phyloP scores from a whole-genome alignment of 2,888 invertebrate genomes.

The Cyaniris semiargus region DNA sequence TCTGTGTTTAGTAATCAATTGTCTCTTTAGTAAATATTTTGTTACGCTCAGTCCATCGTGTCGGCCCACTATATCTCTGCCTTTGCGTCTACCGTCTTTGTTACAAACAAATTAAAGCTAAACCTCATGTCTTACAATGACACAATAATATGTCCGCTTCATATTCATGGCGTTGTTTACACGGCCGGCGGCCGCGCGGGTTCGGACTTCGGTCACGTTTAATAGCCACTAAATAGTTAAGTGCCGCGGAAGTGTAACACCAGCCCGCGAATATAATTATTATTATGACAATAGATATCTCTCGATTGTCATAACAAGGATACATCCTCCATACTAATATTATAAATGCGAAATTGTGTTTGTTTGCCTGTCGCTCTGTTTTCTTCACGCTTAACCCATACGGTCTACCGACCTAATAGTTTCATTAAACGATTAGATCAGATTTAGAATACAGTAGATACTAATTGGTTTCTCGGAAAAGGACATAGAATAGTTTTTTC shows the following conservation, averaged over 20 bases:
- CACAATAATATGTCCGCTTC: not conserved
- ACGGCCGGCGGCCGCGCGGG: not conserved
- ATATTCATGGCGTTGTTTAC: not conserved
- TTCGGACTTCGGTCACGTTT: not conserved
- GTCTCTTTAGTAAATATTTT: not conserved
- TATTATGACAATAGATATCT: not conserved
- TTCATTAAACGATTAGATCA: too few relatives aligned
- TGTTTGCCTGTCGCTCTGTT: not conserved
- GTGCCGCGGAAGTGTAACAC: not conserved
- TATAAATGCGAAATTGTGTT: not conserved
- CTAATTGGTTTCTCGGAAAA: too few relatives aligned
- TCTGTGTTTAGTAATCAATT: too few relatives aligned
- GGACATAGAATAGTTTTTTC: too few relatives aligned
- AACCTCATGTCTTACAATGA: not conserved
- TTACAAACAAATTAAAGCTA: not conserved
- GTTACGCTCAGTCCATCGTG: not conserved
- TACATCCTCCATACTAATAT: not conserved
- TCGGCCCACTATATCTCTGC: not conserved
- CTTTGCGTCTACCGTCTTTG: not conserved
- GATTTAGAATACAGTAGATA: too few relatives aligned
- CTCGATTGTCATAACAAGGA: not conserved
- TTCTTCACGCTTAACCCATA: not conserved
- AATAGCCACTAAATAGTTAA: not conserved
- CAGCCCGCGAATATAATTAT: not conserved
- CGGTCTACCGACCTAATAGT: too few relatives aligned